Evolutionary conservation across 2,113 vertebrate genomes (phyloP).

Genomic region (Triplophysa dalaica): DNA sequence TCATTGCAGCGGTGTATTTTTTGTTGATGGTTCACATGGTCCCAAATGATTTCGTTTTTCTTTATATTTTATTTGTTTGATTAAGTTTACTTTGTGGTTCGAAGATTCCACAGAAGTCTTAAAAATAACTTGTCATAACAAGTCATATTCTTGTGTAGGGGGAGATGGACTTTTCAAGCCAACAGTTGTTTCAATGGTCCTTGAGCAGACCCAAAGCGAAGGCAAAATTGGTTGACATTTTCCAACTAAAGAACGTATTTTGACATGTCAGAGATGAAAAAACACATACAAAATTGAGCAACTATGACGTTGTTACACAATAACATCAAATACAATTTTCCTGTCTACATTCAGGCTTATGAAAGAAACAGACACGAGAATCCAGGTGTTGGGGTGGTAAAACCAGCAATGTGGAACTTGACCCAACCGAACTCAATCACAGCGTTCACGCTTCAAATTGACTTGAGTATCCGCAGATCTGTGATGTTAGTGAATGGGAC

Average conservation of each 20-base stretch:
- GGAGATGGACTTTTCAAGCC: no score
- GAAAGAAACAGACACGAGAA: neutral
- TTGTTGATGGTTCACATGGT: neutral
- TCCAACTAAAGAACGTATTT: neutral
- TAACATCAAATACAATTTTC: neutral
- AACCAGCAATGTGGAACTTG: neutral
- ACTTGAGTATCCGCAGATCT: constrained; percentile 17
- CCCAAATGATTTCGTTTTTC: neutral
- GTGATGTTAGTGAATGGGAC: neutral
- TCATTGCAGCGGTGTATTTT: neutral
- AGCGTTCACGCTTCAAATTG: neutral
- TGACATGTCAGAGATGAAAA: neutral
- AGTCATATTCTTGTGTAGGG: no score
- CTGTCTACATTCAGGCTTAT: neutral
- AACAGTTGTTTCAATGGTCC: no score
- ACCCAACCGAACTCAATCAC: neutral
- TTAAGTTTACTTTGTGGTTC: neutral
- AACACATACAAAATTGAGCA: no score
- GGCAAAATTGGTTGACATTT: no score
- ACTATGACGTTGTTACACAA: neutral
- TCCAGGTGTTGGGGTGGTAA: neutral
- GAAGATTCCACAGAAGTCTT: neutral
- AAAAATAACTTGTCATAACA: no score
- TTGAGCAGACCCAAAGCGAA: no score
- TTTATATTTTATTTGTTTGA: neutral